A percentile compares a stretch with the other conserved stretches of the same genome.
These are phyloP conservation scores for Carollia perspicillata DNA, from an alignment of 2,113 vertebrate genomes.

Conservation along the genomic window DNA sequence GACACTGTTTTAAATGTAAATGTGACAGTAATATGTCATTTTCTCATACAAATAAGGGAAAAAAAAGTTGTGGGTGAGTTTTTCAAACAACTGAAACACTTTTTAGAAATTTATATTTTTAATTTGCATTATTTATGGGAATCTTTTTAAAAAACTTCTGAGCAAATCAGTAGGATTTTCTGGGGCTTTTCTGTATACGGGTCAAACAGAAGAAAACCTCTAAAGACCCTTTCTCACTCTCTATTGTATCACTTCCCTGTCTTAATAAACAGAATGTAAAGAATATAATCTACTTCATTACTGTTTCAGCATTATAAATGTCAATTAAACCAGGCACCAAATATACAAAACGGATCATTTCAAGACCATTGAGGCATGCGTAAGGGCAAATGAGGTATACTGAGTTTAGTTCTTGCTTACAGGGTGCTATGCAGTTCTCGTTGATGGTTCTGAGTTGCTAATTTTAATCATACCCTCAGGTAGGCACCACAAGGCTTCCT, in stretches of 20 bases:
- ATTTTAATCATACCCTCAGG: background rate
- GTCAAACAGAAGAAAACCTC: background rate
- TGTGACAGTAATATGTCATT: background rate
- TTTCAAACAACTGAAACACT: background rate
- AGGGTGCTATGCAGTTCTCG: background rate
- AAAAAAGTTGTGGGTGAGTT: background rate
- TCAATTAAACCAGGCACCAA: background rate
- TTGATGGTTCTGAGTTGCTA: background rate
- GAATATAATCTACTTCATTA: background rate
- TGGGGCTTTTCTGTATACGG: background rate
- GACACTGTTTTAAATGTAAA: conserved; percentile 33
- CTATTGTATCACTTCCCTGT: background rate
- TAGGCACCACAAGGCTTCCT: background rate
- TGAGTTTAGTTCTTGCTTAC: background rate
- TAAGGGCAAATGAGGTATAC: background rate
- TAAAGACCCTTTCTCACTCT: background rate
- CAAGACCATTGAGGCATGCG: background rate
- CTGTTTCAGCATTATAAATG: background rate
- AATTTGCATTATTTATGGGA: background rate
- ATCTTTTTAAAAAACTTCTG: background rate
- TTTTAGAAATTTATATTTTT: background rate
- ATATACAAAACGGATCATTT: conserved; percentile 1
- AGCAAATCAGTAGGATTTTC: background rate
- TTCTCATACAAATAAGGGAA: background rate
- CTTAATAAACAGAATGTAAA: conserved; percentile 17